These are phyloP conservation scores for Drosophila sp. DNA, from an alignment of 1,140 invertebrate genomes.

Conservation along the genomic window DNA sequence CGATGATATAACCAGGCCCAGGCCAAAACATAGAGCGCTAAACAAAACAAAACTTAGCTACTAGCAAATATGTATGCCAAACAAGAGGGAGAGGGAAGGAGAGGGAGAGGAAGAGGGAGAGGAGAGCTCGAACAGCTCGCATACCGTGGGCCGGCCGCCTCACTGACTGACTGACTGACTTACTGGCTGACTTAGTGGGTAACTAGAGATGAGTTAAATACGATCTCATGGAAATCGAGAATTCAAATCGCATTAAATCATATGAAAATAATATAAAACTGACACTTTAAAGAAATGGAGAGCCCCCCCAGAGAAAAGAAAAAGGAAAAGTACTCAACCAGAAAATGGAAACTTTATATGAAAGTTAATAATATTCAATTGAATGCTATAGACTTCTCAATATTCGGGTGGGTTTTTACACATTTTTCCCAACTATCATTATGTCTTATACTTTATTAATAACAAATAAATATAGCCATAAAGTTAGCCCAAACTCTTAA, in stretches of 20 bases:
- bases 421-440: no score
- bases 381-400: no score
- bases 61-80: conserved; percentile 72
- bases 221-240: conserved; percentile 15
- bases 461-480: no score
- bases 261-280: neutral
- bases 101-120: neutral
- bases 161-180: conserved; percentile 69
- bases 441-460: no score
- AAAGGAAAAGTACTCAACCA: no score
- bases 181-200: conserved; percentile 54
- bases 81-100: conserved; percentile 27
- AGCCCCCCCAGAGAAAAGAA: neutral
- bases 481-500: no score
- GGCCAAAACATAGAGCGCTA: conserved; percentile 59
- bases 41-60: conserved; percentile 78
- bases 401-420: no score
- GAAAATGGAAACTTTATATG: no score
- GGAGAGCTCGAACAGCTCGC: conserved; percentile 21
- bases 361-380: no score
- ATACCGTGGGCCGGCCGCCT: conserved; percentile 68
- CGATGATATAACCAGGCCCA: conserved; percentile 77
- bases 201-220: conserved; percentile 46
- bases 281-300: neutral
- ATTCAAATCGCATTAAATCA: neutral